phyloP scores from a whole-genome alignment of 2,888 invertebrate species.

The Callyntrura guangdongensis region DNA sequence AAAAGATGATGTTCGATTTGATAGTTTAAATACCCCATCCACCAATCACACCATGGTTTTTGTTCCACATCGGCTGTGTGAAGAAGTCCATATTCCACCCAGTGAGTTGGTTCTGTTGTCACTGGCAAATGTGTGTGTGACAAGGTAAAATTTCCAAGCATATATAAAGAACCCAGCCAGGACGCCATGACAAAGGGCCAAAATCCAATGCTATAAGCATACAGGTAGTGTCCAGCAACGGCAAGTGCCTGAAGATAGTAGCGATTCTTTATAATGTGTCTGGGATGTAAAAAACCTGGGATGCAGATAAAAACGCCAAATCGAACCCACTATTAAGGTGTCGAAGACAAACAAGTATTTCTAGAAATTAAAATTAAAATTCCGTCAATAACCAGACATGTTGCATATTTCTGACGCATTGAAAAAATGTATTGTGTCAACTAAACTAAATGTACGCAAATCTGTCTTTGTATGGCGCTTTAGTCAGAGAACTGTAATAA shows the following conservation, averaged over 20 bases:
- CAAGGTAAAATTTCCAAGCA: slow-evolving; percentile 80
- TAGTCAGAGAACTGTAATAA: too few species aligned
- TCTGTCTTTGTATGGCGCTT: too few species aligned
- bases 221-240: slow-evolving; percentile 75
- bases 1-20: slow-evolving; percentile 80
- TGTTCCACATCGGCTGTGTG: slow-evolving; percentile 79
- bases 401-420: too few species aligned
- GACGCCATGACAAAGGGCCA: slow-evolving; percentile 77
- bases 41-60: slow-evolving; percentile 73
- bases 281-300: slow-evolving; percentile 81
- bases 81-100: slow-evolving; percentile 79
- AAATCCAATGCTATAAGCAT: slow-evolving; percentile 77
- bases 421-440: too few species aligned
- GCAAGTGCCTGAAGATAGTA: slow-evolving; percentile 74
- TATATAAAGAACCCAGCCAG: slow-evolving; percentile 79
- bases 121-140: slow-evolving; percentile 77
- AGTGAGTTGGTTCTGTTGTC: slow-evolving; percentile 77
- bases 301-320: slow-evolving; percentile 82
- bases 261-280: slow-evolving; percentile 77
- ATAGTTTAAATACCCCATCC: slow-evolving; percentile 76
- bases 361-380: slow-evolving; percentile 63
- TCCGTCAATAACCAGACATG: too few species aligned
- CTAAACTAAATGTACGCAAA: too few species aligned
- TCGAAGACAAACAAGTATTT: slow-evolving; percentile 81
- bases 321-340: slow-evolving; percentile 79